Base-by-base conservation (phyloP, 1,140 invertebrate genomes). In the Acromyrmex echinatior region DNA sequence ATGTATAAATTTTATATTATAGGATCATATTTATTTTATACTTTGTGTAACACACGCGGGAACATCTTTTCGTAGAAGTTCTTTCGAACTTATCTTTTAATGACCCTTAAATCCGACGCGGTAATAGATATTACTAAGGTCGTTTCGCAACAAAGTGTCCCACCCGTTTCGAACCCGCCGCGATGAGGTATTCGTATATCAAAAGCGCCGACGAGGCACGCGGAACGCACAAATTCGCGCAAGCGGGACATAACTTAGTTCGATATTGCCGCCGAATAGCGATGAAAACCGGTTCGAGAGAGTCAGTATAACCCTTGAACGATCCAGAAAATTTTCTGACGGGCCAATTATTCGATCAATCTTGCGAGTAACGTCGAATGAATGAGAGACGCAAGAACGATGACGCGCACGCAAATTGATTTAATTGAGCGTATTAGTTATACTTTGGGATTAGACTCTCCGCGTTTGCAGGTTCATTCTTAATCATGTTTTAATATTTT, bases 211-310 rank as follows among this genome's bases (percentile, higher is more conserved):
- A 88, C 88, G 79, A 74, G 88, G 70, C 81, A 74, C 63, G 66
- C 88, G 87, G 77, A 90, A 90, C 81, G 18, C 80, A 80, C 81
- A 56, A 86, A 90, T 89, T 81, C 84, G 84, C 84, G 85, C 77
- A 86, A 77, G 56, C 53, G 78, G 77, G 56, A 79, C 84, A 78
- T 87, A 78, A 80, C 49, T 86, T 86, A 56, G 65, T 25, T 16
- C 56, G 77, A 86, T 28, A 81, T 65, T 62, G 82, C 63, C 28
- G 28, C 51, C 71, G 78, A 66, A 65, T 68, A 73, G 63, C 39
- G 60, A 21, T n/a, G 45, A 39, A 39, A 86, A 86, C 86, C 86
- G 86, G 86, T 87, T 79, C 45, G n/a, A n/a, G 49, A 68, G n/a
- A 35, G 49, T 68, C 78, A 28, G 12, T 28, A 39, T 56, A 62